phyloP scores from a whole-genome alignment of 2,113 vertebrate species.

The Anolis sagrei region DNA sequence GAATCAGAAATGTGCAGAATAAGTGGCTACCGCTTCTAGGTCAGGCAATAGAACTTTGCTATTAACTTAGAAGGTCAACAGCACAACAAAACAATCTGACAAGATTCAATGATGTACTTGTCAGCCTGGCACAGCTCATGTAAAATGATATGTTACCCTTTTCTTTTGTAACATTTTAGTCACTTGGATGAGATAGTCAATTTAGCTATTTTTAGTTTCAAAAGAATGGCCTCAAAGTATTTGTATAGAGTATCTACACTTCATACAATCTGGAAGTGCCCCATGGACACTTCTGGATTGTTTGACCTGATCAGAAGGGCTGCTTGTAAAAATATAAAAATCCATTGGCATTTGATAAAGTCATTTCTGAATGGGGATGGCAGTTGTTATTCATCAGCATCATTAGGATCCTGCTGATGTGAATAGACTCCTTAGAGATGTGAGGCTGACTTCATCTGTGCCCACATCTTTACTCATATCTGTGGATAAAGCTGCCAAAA shows the following conservation, averaged over 20 bases:
- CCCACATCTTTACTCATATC: background rate
- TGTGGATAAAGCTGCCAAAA: background rate
- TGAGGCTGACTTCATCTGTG: background rate
- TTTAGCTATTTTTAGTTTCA: background rate
- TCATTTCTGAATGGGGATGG: too few species aligned
- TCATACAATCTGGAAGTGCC: background rate
- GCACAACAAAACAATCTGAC: background rate
- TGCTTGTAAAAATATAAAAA: background rate
- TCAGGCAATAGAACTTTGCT: background rate
- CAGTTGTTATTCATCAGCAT: too few species aligned
- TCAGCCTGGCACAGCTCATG: constrained; percentile 1
- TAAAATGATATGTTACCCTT: background rate
- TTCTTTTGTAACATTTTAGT: background rate
- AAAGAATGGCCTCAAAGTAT: background rate
- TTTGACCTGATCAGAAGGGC: background rate
- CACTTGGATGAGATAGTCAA: background rate
- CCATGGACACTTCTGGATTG: background rate
- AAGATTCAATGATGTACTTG: background rate
- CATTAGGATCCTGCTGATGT: background rate
- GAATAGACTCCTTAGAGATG: background rate
- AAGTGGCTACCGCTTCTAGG: background rate
- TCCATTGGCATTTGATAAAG: background rate
- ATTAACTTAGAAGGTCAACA: background rate
- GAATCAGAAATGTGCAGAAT: background rate
- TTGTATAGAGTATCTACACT: background rate